A percentile compares a stretch with the other conserved stretches of the same genome.
Conservation (phyloP, 2,113 vertebrate species). For the Myiopsitta monachus region DNA sequence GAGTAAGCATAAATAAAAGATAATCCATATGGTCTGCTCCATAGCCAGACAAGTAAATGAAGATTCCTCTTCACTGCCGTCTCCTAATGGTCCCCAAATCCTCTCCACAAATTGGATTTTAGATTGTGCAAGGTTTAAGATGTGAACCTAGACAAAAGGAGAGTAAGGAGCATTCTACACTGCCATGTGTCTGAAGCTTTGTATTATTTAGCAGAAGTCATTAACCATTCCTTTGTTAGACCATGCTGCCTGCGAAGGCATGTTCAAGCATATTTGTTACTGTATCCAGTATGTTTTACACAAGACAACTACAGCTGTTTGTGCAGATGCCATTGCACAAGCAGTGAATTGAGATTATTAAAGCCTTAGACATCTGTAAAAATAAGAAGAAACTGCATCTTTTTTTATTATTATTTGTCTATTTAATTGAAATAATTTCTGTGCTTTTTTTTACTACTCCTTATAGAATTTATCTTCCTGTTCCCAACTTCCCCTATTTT, state of each 20-base stretch:
- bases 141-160: neutral
- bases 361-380: neutral
- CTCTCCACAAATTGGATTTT: neutral
- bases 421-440: neutral
- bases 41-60: neutral
- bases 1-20: neutral
- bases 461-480: neutral
- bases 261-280: neutral
- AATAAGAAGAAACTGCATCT: neutral
- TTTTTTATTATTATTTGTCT: neutral
- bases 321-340: neutral
- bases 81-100: neutral
- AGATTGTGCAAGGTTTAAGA: neutral
- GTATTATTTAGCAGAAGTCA: slow-evolving; percentile 45
- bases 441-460: neutral
- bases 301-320: slow-evolving; percentile 14
- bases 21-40: neutral
- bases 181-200: neutral
- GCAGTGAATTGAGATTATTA: neutral
- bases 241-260: neutral
- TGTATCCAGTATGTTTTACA: neutral
- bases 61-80: neutral
- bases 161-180: neutral
- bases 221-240: slow-evolving; percentile 47
- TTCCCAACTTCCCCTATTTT: neutral